A percentile compares a stretch with the other conserved stretches of the same genome.
Conservation (phyloP, 2,888 invertebrate species). For the Tenthredo scrophulariae region DNA sequence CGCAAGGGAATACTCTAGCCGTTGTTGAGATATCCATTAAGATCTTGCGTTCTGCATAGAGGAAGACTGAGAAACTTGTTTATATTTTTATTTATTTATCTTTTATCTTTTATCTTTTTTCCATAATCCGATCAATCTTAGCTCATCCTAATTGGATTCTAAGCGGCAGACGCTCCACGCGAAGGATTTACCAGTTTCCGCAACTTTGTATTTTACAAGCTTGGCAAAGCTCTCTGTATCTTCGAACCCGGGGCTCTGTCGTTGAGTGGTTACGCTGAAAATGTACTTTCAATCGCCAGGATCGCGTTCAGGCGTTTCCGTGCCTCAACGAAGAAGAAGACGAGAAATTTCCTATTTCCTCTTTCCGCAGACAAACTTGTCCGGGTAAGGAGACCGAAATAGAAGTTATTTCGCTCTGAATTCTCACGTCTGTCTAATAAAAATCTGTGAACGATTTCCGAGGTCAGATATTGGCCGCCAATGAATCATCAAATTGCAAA, state of each 20-base stretch:
- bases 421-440: not conserved
- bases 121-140: conserved; percentile 54
- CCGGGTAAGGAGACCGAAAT: not conserved
- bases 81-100: not conserved
- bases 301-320: conserved; percentile 32
- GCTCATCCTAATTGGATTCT: conserved; percentile 55
- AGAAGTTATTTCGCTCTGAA: not conserved
- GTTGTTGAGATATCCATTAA: conserved; percentile 23
- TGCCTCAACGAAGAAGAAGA: not conserved
- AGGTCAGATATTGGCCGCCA: not conserved
- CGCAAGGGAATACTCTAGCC: not conserved
- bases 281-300: conserved; percentile 44
- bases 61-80: conserved; percentile 28
- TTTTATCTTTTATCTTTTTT: conserved; percentile 1
- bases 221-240: conserved; percentile 48
- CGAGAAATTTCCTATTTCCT: conserved; percentile 23
- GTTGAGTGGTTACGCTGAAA: conserved; percentile 46
- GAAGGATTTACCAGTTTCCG: conserved; percentile 52
- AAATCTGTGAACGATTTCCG: conserved; percentile 2
- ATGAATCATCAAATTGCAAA: not conserved
- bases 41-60: conserved; percentile 26
- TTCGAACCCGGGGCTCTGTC: conserved; percentile 38
- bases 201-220: conserved; percentile 55
- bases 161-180: conserved; percentile 50
- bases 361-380: conserved; percentile 1